Base-by-base conservation (phyloP, 2,113 vertebrate species). In the Centropus unirufus region DNA sequence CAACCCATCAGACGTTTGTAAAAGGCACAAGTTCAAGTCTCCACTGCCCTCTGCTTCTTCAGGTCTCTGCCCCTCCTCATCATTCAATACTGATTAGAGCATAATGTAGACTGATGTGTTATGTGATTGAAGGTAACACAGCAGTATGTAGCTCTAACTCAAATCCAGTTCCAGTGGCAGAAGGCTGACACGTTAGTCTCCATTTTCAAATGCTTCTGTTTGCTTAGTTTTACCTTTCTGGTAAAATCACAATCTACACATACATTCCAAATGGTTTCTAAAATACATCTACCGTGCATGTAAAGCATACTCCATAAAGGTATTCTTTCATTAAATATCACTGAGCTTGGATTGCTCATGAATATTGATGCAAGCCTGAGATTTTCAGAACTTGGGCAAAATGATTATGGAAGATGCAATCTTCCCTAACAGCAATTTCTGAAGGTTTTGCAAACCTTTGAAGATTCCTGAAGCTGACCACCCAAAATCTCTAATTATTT, bases 381-480 rank as follows among this genome's bases (percentile, higher is more conserved):
- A 85, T 69, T 76, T 91, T 82, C 49, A 61, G 93, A 95, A 92
- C 55, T 22, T 27, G 12, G 18, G 44, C 29, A 44, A 44, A 26
- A 11, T 27, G 27, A 52, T 75, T 87, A 72, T 58, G 73, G 27
- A 80, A 86, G 59, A 86, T 19, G 30, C 1, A 44, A 44, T 68
- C 54, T 76, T 64, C 36, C 55, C 36, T 58, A 80, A 77, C n/a
- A 70, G 49, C 9, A 87, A 14, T 54, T 94, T 73, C 40, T 76
- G n/a, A 85, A 54, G 30, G 79, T 61, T 55, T 16, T 62, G 42
- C 7, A 13, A 61, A 58, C 36, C 63, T 80, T 36, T 92, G 62
- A 90, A 90, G 58, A 90, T 8, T 36, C 20, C 58, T 83, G 54
- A 85, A 83, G 64, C 18, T 58, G 55, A 73, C 26, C 27, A 92